phyloP scores from a whole-genome alignment of 2,113 vertebrate species.

The Macquaria ambigua region DNA sequence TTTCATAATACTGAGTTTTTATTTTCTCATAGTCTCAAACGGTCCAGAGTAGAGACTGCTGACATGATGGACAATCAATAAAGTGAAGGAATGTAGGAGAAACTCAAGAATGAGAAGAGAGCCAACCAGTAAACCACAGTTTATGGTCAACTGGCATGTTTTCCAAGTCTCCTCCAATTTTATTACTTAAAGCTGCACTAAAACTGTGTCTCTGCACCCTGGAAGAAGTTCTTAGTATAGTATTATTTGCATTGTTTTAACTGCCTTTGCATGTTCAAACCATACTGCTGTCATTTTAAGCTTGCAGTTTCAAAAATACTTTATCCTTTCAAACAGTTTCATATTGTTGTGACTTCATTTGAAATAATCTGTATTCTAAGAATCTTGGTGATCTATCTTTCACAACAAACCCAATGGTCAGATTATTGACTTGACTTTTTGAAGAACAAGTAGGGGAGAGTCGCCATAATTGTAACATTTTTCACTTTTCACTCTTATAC shows the following conservation, averaged over 20 bases:
- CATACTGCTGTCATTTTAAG: not conserved
- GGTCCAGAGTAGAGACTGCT: not conserved
- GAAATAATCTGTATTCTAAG: not conserved
- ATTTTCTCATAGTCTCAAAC: not conserved
- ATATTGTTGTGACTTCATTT: not conserved
- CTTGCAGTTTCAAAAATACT: conserved; percentile 5
- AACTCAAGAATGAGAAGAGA: conserved; percentile 21
- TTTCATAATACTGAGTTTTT: conserved; percentile 32
- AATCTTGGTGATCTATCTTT: not conserved
- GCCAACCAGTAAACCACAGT: conserved; percentile 2
- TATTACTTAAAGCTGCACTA: conserved; percentile 5
- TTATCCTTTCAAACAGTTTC: conserved; percentile 8
- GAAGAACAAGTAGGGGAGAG: not conserved
- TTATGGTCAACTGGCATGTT: conserved; percentile 9
- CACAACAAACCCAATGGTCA: not conserved
- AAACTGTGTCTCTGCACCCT: not conserved
- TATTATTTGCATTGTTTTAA: conserved; percentile 5
- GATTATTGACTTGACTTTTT: not conserved
- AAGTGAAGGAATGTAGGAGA: conserved; percentile 6
- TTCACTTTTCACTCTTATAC: too few species aligned
- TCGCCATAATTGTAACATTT: too few species aligned
- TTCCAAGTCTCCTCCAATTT: not conserved
- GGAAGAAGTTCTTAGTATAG: not conserved
- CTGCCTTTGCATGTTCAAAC: conserved; percentile 28
- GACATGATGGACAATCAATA: conserved; percentile 13